Percentiles rank a stretch among this genome's conserved stretches.
These are phyloP conservation scores for Enteromius thamalakanensis DNA, from an alignment of 2,797 vertebrate species.

Conservation along the genomic window DNA sequence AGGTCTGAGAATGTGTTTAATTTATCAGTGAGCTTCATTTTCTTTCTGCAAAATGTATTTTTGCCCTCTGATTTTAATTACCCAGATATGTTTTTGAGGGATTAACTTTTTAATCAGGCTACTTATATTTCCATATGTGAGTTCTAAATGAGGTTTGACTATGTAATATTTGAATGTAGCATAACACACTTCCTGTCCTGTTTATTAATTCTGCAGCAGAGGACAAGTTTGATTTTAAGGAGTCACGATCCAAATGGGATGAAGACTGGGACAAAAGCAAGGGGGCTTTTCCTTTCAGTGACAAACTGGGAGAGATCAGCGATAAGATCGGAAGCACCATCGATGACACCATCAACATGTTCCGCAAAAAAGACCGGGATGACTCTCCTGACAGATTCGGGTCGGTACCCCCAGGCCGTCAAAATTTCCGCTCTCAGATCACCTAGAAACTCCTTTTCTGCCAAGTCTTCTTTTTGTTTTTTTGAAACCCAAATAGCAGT, in stretches of 20 bases:
- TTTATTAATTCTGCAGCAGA: conserved; percentile 67
- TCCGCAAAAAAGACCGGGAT: conserved; percentile 93
- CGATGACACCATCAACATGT: conserved; percentile 95
- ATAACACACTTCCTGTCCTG: background rate
- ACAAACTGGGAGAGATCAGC: conserved; percentile 94
- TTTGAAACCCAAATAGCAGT: background rate
- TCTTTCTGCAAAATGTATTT: background rate
- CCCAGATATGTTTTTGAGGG: background rate
- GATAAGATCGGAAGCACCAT: conserved; percentile 99
- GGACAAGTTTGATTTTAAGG: conserved; percentile 86
- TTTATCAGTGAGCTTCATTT: background rate
- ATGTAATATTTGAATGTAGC: background rate
- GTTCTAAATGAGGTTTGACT: background rate
- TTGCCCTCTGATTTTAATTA: background rate
- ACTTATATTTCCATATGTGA: background rate
- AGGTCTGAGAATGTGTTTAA: background rate
- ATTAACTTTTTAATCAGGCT: background rate
- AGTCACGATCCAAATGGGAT: conserved; percentile 89
- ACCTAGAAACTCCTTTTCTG: conserved; percentile 8
- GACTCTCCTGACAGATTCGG: conserved; percentile 96
- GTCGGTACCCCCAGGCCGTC: conserved; percentile 68
- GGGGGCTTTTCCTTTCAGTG: conserved; percentile 92
- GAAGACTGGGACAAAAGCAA: conserved; percentile 95
- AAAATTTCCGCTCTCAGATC: background rate
- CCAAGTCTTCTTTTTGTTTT: background rate